phyloP scores from a whole-genome alignment of 1,140 invertebrate species.

The Melanaphis sacchari region DNA sequence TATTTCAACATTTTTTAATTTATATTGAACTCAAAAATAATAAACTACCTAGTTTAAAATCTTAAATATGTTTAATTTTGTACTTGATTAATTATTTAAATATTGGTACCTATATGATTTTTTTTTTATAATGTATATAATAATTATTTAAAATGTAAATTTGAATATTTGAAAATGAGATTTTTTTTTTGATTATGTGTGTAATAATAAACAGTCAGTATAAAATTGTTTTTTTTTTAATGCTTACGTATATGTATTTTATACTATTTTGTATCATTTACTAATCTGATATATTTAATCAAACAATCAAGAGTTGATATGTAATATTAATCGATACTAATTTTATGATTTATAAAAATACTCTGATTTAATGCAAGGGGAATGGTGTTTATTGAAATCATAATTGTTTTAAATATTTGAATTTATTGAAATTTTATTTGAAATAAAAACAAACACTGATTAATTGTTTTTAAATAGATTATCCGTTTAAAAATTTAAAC shows the following conservation, averaged over 20 bases:
- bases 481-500: background rate
- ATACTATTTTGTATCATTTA: no score
- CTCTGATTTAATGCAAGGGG: background rate
- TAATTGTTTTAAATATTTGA: background rate
- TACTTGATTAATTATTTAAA: background rate
- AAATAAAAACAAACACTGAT: background rate
- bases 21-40: background rate
- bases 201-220: background rate
- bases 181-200: background rate
- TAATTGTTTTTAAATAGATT: background rate
- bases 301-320: background rate
- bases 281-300: background rate
- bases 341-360: background rate
- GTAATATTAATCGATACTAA: background rate
- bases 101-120: background rate
- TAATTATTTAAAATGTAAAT: no score
- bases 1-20: no score
- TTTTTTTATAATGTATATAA: background rate
- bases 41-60: slow-evolving; percentile 8
- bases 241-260: no score
- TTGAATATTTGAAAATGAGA: background rate
- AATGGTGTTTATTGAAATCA: background rate
- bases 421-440: background rate
- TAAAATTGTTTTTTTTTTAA: no score
- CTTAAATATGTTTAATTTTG: background rate